Conservation (phyloP, 2,797 vertebrate species). For the Gobio occitaniae region DNA sequence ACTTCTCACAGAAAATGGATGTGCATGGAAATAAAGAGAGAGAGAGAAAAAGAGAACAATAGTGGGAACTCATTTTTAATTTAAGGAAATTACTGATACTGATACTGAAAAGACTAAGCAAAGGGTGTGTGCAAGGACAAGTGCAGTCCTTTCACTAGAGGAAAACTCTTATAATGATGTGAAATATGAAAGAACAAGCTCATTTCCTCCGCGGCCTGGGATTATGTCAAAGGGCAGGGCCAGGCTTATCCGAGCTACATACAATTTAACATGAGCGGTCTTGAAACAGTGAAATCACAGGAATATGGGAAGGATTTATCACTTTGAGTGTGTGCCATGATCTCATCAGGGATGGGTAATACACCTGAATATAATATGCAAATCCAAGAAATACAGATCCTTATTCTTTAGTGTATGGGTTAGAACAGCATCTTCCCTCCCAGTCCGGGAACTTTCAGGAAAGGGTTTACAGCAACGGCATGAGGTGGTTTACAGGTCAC, state of each 20-base stretch:
- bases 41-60: background rate
- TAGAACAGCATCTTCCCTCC: background rate
- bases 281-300: background rate
- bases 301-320: slow-evolving; percentile 16
- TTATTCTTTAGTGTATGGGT: background rate
- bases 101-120: slow-evolving; percentile 2
- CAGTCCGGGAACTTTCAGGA: background rate
- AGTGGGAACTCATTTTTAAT: background rate
- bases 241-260: background rate
- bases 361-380: slow-evolving; percentile 1
- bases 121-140: background rate
- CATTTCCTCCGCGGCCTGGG: background rate
- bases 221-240: background rate
- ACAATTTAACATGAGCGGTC: background rate
- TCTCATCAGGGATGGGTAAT: slow-evolving; percentile 34
- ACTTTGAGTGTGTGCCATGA: slow-evolving; percentile 23
- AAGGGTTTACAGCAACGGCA: background rate
- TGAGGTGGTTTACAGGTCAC: background rate
- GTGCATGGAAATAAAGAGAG: background rate
- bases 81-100: background rate
- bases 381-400: background rate
- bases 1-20: background rate
- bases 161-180: background rate
- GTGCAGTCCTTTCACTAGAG: slow-evolving; percentile 7
- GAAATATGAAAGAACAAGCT: background rate